Conservation (phyloP, 2,113 vertebrate genomes). For the Gymnocephalus cernua region DNA sequence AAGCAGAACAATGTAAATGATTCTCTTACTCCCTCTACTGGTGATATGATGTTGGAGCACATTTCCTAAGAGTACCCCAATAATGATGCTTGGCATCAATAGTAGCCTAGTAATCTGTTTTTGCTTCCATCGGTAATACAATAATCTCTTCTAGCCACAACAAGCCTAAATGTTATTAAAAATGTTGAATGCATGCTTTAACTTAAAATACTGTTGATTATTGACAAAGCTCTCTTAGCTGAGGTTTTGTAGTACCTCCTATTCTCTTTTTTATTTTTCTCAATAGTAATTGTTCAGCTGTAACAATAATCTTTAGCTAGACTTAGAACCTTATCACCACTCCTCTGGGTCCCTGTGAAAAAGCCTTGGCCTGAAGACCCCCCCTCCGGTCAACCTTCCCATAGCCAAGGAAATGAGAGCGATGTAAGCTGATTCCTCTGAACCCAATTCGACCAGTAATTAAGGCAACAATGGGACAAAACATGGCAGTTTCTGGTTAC, state of each 20-base stretch:
- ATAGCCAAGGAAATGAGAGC: conserved; percentile 44
- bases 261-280: background rate
- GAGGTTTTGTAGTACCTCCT: background rate
- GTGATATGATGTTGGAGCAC: conserved; percentile 20
- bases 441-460: conserved; percentile 67
- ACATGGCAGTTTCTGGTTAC: conserved; percentile 69
- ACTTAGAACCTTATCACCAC: conserved; percentile 24
- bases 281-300: conserved; percentile 57
- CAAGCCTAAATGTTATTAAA: background rate
- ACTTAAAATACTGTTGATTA: background rate
- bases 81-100: background rate
- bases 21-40: conserved; percentile 68
- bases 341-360: conserved; percentile 61
- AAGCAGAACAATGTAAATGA: background rate
- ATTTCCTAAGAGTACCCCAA: background rate
- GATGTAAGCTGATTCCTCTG: conserved; percentile 56
- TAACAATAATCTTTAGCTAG: conserved; percentile 52
- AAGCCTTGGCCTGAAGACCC: conserved; percentile 15
- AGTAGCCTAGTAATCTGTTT: background rate
- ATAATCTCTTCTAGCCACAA: background rate
- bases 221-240: background rate
- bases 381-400: conserved; percentile 43
- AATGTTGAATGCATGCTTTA: background rate
- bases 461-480: conserved; percentile 77
- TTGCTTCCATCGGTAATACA: background rate